Conservation (phyloP, 1,140 invertebrate species). For the Drosophila murphyi region DNA sequence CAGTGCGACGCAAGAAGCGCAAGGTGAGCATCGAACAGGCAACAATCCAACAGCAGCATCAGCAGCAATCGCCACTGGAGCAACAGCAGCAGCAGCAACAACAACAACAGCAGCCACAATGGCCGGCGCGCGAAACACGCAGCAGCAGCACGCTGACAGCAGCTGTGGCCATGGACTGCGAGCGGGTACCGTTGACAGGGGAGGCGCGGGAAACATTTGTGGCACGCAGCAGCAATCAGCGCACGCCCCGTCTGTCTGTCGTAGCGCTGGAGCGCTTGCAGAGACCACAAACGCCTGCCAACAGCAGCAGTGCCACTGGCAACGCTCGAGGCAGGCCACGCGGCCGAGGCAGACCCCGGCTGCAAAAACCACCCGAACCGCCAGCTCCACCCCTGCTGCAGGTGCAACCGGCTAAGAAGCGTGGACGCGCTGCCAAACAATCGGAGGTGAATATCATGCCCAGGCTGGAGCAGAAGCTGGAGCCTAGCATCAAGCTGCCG, state of each 20-base stretch:
- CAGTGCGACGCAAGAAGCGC: constrained; percentile 93
- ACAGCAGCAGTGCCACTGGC: background rate
- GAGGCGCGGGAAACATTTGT: constrained; percentile 88
- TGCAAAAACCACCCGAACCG: constrained; percentile 12
- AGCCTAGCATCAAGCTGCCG: constrained; percentile 78
- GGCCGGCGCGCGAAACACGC: constrained; percentile 54
- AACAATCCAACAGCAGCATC: constrained; percentile 11
- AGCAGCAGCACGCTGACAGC: constrained; percentile 54
- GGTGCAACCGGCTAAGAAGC: constrained; percentile 57
- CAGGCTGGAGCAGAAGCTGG: constrained; percentile 71
- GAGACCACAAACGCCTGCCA: constrained; percentile 81
- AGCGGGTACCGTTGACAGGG: constrained; percentile 88
- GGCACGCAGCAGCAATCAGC: constrained; percentile 85
- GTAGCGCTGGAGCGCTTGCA: constrained; percentile 87
- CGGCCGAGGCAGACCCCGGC: constrained; percentile 54
- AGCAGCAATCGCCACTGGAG: constrained; percentile 14
- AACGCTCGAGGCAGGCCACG: constrained; percentile 24
- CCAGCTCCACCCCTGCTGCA: constrained; percentile 9
- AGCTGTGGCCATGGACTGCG: constrained; percentile 85
- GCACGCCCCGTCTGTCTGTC: constrained; percentile 85
- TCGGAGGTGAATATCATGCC: background rate
- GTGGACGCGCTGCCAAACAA: constrained; percentile 54
- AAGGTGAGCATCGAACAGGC: constrained; percentile 84
- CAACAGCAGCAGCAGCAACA: constrained; percentile 19
- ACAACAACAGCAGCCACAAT: constrained; percentile 12